Evolutionary conservation across 2,113 vertebrate genomes (phyloP).

Genomic region (Barbus barbus): DNA sequence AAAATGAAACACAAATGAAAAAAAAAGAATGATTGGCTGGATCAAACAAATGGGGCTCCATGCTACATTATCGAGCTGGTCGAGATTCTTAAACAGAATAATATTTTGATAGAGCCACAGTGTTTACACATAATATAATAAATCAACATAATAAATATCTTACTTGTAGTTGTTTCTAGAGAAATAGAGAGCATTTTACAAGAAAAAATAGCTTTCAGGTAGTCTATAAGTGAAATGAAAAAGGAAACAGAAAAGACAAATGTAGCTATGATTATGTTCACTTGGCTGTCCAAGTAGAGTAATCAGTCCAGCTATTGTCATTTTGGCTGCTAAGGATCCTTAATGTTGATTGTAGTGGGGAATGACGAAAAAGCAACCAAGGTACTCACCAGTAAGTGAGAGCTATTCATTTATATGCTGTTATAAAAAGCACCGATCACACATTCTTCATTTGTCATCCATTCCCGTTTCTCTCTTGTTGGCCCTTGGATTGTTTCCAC

Average conservation of each 20-base stretch:
- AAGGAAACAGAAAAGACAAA: background rate
- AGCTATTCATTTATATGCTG: background rate
- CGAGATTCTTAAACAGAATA: background rate
- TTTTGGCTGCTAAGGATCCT: background rate
- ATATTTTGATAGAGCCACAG: background rate
- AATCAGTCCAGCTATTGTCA: conserved; percentile 4
- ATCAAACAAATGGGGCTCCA: background rate
- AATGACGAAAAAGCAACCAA: conserved; percentile 6
- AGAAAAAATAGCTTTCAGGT: background rate
- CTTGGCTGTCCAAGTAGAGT: background rate
- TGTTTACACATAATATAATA: background rate
- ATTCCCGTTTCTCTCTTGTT: background rate
- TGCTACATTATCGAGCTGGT: no score
- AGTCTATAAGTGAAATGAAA: background rate
- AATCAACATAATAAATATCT: no score
- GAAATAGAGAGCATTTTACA: background rate
- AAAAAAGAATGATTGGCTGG: background rate
- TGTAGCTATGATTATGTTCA: background rate
- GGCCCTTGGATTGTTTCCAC: background rate
- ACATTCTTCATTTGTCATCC: background rate
- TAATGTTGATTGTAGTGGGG: conserved; percentile 28
- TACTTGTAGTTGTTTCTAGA: background rate
- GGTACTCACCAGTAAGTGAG: conserved; percentile 15
- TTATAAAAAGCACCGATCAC: background rate
- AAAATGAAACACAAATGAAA: no score